These are phyloP conservation scores for Eupithecia dodoneata DNA, from an alignment of 2,888 invertebrate species.

Conservation along the genomic window DNA sequence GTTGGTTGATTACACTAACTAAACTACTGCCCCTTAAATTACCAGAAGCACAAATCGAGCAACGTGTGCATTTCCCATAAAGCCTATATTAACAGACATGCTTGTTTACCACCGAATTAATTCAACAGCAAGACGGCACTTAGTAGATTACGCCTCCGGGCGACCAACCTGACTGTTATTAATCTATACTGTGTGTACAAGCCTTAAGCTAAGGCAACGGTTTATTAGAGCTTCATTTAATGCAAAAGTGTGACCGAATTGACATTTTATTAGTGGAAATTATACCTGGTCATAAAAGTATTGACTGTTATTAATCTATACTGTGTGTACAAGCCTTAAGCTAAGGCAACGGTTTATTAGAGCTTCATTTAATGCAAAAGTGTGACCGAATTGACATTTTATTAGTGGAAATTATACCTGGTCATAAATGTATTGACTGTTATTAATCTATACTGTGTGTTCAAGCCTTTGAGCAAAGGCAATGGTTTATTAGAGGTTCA, in stretches of 20 bases:
- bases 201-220: not conserved
- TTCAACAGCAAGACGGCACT: conserved; percentile 38
- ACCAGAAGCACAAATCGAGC: not conserved
- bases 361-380: too few relatives aligned
- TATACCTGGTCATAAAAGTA: too few relatives aligned
- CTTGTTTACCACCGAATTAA: conserved; percentile 30
- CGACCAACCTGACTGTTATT: conserved; percentile 21
- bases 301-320: too few relatives aligned
- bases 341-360: too few relatives aligned
- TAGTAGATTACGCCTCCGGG: conserved; percentile 42
- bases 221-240: not conserved
- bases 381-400: too few relatives aligned
- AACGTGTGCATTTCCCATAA: not conserved
- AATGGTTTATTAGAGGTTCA: too few relatives aligned
- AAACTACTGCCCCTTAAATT: not conserved
- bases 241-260: not conserved
- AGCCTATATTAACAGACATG: conserved; percentile 4
- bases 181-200: conserved; percentile 9
- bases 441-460: too few relatives aligned
- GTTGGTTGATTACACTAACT: not conserved
- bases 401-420: too few relatives aligned
- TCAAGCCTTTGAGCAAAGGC: too few relatives aligned
- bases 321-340: too few relatives aligned
- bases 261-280: not conserved
- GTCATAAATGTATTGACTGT: too few relatives aligned